These are phyloP conservation scores for Molossus molossus DNA, from an alignment of 2,797 vertebrate genomes.

Conservation along the genomic window DNA sequence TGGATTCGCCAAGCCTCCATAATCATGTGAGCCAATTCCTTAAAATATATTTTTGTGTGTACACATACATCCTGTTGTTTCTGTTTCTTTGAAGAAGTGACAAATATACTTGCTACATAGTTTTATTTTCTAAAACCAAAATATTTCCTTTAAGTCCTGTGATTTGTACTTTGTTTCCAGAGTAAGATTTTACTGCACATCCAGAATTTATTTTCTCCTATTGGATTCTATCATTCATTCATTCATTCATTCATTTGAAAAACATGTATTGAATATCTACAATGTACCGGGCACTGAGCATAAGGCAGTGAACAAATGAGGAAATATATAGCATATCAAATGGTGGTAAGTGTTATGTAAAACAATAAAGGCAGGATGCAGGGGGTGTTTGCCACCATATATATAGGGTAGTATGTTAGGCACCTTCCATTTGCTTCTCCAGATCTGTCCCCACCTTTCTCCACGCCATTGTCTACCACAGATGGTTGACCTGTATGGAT, in stretches of 20 bases:
- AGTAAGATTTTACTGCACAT: background rate
- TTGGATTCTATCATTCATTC: background rate
- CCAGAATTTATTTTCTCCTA: background rate
- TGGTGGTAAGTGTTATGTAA: background rate
- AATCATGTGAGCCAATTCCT: background rate
- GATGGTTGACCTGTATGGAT: background rate
- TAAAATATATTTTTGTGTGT: background rate
- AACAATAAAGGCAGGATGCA: background rate
- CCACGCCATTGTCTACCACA: background rate
- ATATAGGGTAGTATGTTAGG: background rate
- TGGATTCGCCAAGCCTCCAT: background rate
- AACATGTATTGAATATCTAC: background rate
- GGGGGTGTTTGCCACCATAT: background rate
- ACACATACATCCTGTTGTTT: background rate
- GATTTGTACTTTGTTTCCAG: background rate
- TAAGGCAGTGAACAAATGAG: background rate
- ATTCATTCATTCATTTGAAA: background rate
- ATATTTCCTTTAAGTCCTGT: background rate
- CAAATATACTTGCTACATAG: background rate
- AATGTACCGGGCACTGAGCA: background rate
- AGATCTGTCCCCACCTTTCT: background rate
- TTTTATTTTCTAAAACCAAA: background rate
- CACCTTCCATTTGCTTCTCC: background rate
- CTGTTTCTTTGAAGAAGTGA: background rate
- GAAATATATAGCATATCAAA: background rate